phyloP scores from a whole-genome alignment of 2,113 vertebrate species.

The Anguilla japonica region DNA sequence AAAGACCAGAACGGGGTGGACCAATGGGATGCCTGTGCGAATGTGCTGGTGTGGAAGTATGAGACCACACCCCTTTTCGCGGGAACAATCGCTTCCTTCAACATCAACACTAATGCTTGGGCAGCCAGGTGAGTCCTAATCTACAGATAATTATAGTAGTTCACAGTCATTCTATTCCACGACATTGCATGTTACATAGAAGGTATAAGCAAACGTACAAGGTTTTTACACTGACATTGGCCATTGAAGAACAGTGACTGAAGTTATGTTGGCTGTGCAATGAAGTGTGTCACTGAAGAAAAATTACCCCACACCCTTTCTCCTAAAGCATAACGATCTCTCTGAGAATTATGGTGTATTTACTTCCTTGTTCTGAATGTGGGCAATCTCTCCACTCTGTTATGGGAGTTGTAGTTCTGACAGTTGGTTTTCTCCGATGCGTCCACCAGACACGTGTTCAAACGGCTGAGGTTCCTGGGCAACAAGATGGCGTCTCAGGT shows the following conservation, averaged over 20 bases:
- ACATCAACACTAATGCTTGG: conserved; percentile 96
- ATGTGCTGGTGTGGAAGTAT: conserved; percentile 94
- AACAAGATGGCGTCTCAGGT: conserved; percentile 88
- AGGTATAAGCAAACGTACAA: too few species aligned
- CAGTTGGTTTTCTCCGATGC: conserved; percentile 36
- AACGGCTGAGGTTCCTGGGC: conserved; percentile 89
- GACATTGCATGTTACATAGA: too few species aligned
- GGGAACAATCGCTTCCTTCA: conserved; percentile 92
- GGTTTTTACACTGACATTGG: too few species aligned
- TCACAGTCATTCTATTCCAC: too few species aligned
- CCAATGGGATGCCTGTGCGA: conserved; percentile 90
- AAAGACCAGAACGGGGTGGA: conserved; percentile 63
- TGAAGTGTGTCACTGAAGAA: too few species aligned
- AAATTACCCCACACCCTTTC: too few species aligned
- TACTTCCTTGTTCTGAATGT: too few species aligned
- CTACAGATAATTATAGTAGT: not conserved
- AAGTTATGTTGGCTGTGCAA: too few species aligned
- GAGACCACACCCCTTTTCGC: conserved; percentile 91
- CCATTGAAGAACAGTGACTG: too few species aligned
- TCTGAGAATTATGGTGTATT: too few species aligned
- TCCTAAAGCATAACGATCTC: too few species aligned
- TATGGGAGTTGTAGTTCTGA: not conserved
- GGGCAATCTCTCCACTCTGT: too few species aligned
- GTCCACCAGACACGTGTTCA: conserved; percentile 84
- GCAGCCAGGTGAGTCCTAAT: conserved; percentile 81